Conservation (phyloP, 2,797 vertebrate genomes). For the Neoniphon sammara region DNA sequence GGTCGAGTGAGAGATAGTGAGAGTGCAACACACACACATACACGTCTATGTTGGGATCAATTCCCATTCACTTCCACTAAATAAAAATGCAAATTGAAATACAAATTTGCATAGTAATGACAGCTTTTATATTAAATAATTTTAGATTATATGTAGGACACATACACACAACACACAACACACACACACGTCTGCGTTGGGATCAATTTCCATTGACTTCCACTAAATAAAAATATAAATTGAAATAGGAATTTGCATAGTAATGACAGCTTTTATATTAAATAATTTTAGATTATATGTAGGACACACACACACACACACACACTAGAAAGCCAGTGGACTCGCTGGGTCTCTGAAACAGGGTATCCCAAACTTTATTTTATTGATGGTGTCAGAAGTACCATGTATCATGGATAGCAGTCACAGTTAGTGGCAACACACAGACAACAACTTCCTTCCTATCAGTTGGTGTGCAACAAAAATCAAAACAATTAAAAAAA, state of each 20-base stretch:
- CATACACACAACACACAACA: slow-evolving; percentile 20
- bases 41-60: background rate
- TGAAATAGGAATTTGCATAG: slow-evolving; percentile 38
- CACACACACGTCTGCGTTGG: background rate
- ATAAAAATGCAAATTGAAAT: slow-evolving; percentile 25
- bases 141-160: slow-evolving; percentile 6
- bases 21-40: background rate
- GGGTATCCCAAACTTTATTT: slow-evolving; percentile 98
- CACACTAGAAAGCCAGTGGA: slow-evolving; percentile 57
- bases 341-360: slow-evolving; percentile 84
- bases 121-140: slow-evolving; percentile 19
- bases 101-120: slow-evolving; percentile 46
- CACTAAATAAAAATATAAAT: slow-evolving; percentile 22
- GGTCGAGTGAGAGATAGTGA: background rate
- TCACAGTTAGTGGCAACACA: slow-evolving; percentile 91
- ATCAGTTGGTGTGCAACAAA: slow-evolving; percentile 88
- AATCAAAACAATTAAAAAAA: slow-evolving; percentile 48
- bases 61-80: slow-evolving; percentile 22
- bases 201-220: slow-evolving; percentile 18
- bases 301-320: slow-evolving; percentile 14
- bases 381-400: slow-evolving; percentile 90
- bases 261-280: slow-evolving; percentile 27
- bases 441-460: slow-evolving; percentile 83
- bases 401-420: slow-evolving; percentile 88
- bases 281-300: slow-evolving; percentile 22